phyloP scores from a whole-genome alignment of 1,140 invertebrate species.

The Drosophila trapezifrons region DNA sequence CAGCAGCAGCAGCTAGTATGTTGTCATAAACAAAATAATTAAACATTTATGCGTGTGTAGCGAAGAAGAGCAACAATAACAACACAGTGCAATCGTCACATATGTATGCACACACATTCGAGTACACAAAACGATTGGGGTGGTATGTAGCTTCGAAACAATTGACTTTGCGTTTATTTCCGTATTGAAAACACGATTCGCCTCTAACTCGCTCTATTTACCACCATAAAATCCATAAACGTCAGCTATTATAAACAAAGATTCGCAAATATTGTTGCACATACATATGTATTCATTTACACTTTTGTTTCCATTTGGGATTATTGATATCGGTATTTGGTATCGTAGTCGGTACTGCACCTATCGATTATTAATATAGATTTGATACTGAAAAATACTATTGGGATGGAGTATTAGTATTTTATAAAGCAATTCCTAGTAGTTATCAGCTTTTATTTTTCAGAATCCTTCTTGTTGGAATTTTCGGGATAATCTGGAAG shows the following conservation, averaged over 20 bases:
- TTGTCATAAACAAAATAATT: constrained; percentile 71
- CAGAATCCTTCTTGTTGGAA: too few relatives aligned
- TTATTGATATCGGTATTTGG: constrained; percentile 38
- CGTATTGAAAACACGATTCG: constrained; percentile 38
- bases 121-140: constrained; percentile 40
- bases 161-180: constrained; percentile 20
- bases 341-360: constrained; percentile 10
- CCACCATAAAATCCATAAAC: constrained; percentile 72
- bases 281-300: constrained; percentile 64
- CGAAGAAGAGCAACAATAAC: constrained; percentile 63
- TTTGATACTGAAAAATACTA: neutral
- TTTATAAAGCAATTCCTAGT: neutral
- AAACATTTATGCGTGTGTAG: constrained; percentile 36
- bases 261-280: constrained; percentile 77
- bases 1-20: constrained; percentile 4
- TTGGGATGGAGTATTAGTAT: neutral
- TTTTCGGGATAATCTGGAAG: too few relatives aligned
- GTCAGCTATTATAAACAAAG: constrained; percentile 77
- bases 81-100: constrained; percentile 64
- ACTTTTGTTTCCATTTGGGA: constrained; percentile 28
- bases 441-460: too few relatives aligned
- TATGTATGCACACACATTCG: constrained; percentile 54
- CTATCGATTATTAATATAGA: neutral
- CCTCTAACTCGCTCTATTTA: constrained; percentile 47
- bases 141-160: constrained; percentile 21